Percentiles rank a stretch among this genome's conserved stretches.
These are phyloP conservation scores for Allacma fusca DNA, from an alignment of 2,888 invertebrate species.

Conservation along the genomic window DNA sequence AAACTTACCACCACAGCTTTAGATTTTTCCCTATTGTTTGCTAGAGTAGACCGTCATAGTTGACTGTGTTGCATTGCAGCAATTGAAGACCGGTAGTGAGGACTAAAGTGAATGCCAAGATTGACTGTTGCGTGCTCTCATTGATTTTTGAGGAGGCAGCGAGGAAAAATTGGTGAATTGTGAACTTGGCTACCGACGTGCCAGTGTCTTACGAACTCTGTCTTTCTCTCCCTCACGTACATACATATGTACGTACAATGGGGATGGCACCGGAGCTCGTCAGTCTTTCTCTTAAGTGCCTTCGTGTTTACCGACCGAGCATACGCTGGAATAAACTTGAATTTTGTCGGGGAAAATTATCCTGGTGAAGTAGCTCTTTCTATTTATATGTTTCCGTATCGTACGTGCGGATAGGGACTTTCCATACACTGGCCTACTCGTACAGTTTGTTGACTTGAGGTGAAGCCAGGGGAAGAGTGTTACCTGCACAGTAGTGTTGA, in stretches of 20 bases:
- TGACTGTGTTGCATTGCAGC: not conserved
- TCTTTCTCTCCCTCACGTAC: too few relatives aligned
- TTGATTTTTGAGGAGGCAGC: constrained; percentile 31
- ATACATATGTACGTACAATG: constrained; percentile 7
- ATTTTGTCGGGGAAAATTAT: not conserved
- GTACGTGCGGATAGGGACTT: too few relatives aligned
- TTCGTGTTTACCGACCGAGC: too few relatives aligned
- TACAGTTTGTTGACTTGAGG: too few relatives aligned
- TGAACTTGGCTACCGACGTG: not conserved
- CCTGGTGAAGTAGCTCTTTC: too few relatives aligned
- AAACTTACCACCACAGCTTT: too few relatives aligned
- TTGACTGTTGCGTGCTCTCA: constrained; percentile 40
- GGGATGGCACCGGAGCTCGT: not conserved
- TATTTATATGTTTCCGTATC: too few relatives aligned
- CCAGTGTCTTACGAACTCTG: not conserved
- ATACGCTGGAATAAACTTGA: not conserved
- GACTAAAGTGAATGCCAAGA: constrained; percentile 28
- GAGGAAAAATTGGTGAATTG: constrained; percentile 37
- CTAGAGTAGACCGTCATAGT: not conserved
- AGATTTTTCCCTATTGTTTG: too few relatives aligned
- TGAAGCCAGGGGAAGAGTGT: too few relatives aligned
- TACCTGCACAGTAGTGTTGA: too few relatives aligned
- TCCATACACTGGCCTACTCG: too few relatives aligned
- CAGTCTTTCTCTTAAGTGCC: not conserved
- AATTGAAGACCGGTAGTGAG: constrained; percentile 11